These are phyloP conservation scores for Callimorpha dominula DNA, from an alignment of 2,888 invertebrate genomes.

Conservation along the genomic window DNA sequence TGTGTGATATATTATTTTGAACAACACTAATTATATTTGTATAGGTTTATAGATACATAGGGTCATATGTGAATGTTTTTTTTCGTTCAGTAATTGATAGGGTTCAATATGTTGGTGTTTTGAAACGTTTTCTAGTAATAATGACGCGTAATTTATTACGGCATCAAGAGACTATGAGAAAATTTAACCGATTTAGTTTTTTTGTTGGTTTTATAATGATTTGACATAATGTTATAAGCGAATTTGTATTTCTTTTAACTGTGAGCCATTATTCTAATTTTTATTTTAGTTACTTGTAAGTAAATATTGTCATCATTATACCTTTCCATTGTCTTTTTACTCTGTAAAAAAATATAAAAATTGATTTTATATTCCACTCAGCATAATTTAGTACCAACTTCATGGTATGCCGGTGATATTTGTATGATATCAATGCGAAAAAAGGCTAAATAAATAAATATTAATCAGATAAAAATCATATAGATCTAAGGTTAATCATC, in stretches of 20 bases:
- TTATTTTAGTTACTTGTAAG: not conserved
- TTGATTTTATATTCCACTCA: too few relatives aligned
- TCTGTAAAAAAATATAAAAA: too few relatives aligned
- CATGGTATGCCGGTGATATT: too few relatives aligned
- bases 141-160: constrained; percentile 63
- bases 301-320: not conserved
- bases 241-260: not conserved
- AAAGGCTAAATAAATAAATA: too few relatives aligned
- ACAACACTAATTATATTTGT: constrained; percentile 85
- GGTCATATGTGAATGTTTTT: constrained; percentile 63
- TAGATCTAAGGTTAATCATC: too few relatives aligned
- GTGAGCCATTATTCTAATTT: not conserved
- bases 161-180: constrained; percentile 59
- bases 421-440: too few relatives aligned
- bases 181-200: constrained; percentile 54
- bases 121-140: constrained; percentile 56
- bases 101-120: constrained; percentile 67
- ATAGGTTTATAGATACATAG: constrained; percentile 68
- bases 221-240: not conserved
- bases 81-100: constrained; percentile 66
- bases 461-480: too few relatives aligned
- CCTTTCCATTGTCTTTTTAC: too few relatives aligned
- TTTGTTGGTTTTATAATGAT: not conserved
- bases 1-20: constrained; percentile 73
- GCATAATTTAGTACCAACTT: too few relatives aligned